These are phyloP conservation scores for Myopa testacea DNA, from an alignment of 2,888 invertebrate genomes.

Conservation along the genomic window DNA sequence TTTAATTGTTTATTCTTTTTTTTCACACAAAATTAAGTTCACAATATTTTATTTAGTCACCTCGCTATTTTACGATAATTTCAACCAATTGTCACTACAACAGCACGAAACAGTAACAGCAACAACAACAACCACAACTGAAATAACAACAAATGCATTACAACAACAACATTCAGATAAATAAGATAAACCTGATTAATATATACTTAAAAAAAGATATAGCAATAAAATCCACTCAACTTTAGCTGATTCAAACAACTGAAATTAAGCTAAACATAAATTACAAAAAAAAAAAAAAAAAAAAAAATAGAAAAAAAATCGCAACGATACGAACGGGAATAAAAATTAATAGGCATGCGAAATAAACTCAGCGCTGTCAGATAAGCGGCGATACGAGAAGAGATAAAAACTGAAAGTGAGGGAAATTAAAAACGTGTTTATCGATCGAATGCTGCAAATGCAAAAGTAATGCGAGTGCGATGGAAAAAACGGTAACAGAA, in stretches of 20 bases:
- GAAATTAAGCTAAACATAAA: background rate
- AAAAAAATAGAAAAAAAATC: background rate
- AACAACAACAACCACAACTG: too few species aligned
- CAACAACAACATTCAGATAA: conserved; percentile 4
- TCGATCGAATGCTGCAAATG: background rate
- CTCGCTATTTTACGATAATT: background rate
- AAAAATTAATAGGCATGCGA: conserved; percentile 9
- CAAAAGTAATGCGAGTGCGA: conserved; percentile 5
- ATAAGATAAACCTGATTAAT: background rate
- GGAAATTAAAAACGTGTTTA: conserved; percentile 32
- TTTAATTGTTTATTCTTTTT: background rate
- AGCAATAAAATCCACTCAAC: background rate
- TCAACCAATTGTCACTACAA: background rate
- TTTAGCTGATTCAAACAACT: background rate
- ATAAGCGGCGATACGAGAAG: conserved; percentile 24
- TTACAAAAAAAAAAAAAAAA: background rate
- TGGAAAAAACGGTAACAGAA: conserved; percentile 11
- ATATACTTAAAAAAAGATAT: background rate
- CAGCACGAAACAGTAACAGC: too few species aligned
- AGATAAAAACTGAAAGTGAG: conserved; percentile 35
- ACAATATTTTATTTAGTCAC: background rate
- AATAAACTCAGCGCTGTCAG: conserved; percentile 24
- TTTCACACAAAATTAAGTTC: background rate
- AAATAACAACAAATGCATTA: too few species aligned
- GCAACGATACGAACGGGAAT: background rate